Percentiles rank a stretch among this genome's conserved stretches.
These are phyloP conservation scores for Drosophila falleni DNA, from an alignment of 2,888 invertebrate species.

Conservation along the genomic window DNA sequence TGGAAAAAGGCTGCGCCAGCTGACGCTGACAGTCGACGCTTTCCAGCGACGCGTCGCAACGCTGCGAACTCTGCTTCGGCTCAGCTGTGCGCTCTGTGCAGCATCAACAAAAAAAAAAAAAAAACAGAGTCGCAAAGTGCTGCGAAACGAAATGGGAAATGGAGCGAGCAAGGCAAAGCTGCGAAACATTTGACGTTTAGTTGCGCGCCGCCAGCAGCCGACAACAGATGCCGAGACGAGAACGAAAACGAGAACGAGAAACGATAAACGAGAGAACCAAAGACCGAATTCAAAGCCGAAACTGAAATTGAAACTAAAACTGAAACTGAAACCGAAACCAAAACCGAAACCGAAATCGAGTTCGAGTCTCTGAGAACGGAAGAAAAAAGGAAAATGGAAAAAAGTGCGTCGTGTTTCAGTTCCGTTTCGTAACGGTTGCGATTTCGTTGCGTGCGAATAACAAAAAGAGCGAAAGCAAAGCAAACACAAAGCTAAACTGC, in stretches of 20 bases:
- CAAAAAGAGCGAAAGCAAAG: constrained; percentile 54
- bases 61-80: constrained; percentile 15
- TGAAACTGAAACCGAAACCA: constrained; percentile 15
- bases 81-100: constrained; percentile 47
- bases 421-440: constrained; percentile 58
- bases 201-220: constrained; percentile 76
- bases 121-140: not conserved
- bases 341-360: constrained; percentile 16
- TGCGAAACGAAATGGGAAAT: constrained; percentile 22
- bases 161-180: constrained; percentile 41
- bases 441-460: constrained; percentile 47
- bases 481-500: constrained; percentile 64
- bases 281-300: constrained; percentile 19
- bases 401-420: constrained; percentile 65
- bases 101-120: constrained; percentile 39
- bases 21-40: constrained; percentile 23
- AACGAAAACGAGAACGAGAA: constrained; percentile 36
- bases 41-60: constrained; percentile 34
- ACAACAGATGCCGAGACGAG: constrained; percentile 73
- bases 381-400: not conserved
- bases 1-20: constrained; percentile 53
- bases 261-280: constrained; percentile 30
- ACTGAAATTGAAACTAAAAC: constrained; percentile 8
- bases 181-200: constrained; percentile 47
- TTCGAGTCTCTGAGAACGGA: constrained; percentile 10